Evolutionary conservation across 2,888 invertebrate species (phyloP), one percentile per base, ranked within the genome.

Genomic region (Calameuta filiformis): DNA sequence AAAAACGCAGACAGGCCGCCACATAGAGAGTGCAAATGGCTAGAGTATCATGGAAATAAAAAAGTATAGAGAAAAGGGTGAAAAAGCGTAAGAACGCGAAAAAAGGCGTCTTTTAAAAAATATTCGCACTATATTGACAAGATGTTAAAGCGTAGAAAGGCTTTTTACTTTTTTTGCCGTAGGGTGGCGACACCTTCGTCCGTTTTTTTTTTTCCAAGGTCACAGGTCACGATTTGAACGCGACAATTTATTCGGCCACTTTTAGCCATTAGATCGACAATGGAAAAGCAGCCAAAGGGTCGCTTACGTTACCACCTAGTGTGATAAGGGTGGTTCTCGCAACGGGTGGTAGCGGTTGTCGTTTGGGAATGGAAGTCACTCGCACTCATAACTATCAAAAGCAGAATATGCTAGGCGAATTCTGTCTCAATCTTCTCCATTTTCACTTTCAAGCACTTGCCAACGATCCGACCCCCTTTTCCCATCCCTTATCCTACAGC

Each of bases 381-480:
- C 82, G 85, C 86, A 88, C 88, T 88, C 87, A 88, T 88, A 89
- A 88, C 89, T 87, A 87, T 87, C 88, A 87, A 84, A 83, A 87
- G 83, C 87, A 87, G 84, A 86, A 87, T 84, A 86, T 86, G 80
- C 84, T 80, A 68, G 79, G 79, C 81, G 79, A 76, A 73, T 75
- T 77, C 77, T 74, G 73, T 76, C 76, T 69, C 82, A 56, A 56
- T 56, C 40, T 56, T 23, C 82, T 76, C 82, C 73, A 69, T 79
- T 71, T 80, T 37, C 77, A 73, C 56, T 77, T 74, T 73, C 79
- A 80, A 83, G 79, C 80, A 75, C 80, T 76, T 73, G 69, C 35
- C 37, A 56, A 56, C 76, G 37, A 77, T 69, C 75, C 34, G 71
- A 31, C 33, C 34, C 69, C 30, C 11, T 74, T 76, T 69, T 30